phyloP scores from a whole-genome alignment of 2,113 vertebrate genomes.

The Pterocles burchelli region DNA sequence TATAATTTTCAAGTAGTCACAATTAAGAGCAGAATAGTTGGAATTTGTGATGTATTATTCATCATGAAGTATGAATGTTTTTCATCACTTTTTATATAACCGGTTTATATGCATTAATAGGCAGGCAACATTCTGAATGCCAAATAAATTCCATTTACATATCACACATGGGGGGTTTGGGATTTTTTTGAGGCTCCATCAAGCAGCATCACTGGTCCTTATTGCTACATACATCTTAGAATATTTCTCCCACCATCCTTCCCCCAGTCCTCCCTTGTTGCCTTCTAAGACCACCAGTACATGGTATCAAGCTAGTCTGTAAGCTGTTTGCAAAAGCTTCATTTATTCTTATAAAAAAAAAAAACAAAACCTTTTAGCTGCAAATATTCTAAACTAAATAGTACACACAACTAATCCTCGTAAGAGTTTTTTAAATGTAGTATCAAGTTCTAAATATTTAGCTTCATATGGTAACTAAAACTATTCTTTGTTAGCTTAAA shows the following conservation, averaged over 20 bases:
- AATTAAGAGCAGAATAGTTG: not conserved
- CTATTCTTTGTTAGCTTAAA: not conserved
- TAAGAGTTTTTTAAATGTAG: not conserved
- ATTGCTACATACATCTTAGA: not conserved
- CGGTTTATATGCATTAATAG: not conserved
- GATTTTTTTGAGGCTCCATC: not conserved
- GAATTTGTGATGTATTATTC: not conserved
- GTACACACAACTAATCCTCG: not conserved
- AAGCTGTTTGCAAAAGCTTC: not conserved
- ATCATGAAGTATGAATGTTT: not conserved
- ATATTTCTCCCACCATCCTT: not conserved
- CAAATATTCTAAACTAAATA: not conserved
- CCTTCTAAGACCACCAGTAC: not conserved
- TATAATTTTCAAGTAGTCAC: not conserved
- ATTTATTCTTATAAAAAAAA: not conserved
- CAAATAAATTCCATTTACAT: not conserved
- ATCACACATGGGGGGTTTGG: not conserved
- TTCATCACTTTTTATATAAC: not conserved
- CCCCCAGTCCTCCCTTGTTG: not conserved
- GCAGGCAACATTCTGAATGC: not conserved
- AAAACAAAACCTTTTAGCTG: not conserved
- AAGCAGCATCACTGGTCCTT: not conserved
- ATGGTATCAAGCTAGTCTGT: not conserved
- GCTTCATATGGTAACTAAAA: not conserved
- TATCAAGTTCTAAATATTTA: not conserved